phyloP scores from a whole-genome alignment of 2,888 invertebrate genomes.

The Theristus sp. region DNA sequence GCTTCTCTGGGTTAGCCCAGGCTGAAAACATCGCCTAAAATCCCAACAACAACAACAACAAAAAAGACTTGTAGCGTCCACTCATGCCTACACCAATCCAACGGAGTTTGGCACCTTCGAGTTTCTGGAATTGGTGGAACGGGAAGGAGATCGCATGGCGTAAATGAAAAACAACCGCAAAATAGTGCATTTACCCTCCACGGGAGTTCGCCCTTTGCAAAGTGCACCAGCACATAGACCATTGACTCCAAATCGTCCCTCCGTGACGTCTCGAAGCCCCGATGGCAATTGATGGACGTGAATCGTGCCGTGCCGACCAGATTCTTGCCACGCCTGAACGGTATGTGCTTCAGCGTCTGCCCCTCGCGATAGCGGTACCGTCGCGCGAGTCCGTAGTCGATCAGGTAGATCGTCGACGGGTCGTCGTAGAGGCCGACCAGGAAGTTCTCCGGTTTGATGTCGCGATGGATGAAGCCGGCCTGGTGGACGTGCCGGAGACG shows the following conservation, averaged over 20 bases:
- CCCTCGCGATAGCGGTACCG: conserved; percentile 14
- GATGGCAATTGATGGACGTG: conserved; percentile 15
- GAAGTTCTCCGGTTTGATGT: conserved; percentile 18
- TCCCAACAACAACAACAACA: background rate
- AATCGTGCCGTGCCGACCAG: conserved; percentile 19
- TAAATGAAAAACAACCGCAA: no score
- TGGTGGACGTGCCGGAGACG: conserved; percentile 21
- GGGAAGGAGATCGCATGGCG: no score
- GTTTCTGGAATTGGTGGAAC: no score
- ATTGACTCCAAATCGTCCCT: conserved; percentile 18
- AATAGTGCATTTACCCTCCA: no score
- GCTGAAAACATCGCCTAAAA: no score
- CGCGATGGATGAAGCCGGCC: conserved; percentile 26
- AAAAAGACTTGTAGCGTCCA: no score
- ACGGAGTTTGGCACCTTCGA: no score
- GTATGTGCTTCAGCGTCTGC: conserved; percentile 4
- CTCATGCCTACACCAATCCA: no score
- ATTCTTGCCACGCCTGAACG: background rate
- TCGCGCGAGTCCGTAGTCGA: conserved; percentile 18
- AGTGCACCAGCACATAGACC: conserved; percentile 16
- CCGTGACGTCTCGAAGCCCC: conserved; percentile 13
- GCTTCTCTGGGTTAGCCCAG: no score
- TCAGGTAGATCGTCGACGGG: conserved; percentile 12
- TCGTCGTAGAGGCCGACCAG: conserved; percentile 12
- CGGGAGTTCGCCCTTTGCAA: conserved; percentile 15